Conservation (phyloP, 2,113 vertebrate genomes). For the Neopipo cinnamomea region DNA sequence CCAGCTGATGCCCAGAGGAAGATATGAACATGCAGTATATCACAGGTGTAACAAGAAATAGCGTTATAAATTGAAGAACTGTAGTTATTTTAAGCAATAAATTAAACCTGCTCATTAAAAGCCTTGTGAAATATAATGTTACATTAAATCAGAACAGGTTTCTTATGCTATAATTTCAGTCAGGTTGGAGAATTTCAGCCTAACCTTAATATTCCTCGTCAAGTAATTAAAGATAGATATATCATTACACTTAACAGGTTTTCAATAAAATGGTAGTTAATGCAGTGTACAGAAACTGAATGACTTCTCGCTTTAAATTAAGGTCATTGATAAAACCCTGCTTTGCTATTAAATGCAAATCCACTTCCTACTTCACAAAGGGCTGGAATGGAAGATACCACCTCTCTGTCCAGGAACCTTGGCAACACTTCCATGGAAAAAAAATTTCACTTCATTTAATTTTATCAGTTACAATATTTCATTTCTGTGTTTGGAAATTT, state of each 20-base stretch:
- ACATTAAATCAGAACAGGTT: neutral
- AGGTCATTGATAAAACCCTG: neutral
- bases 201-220: neutral
- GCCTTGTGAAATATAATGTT: neutral
- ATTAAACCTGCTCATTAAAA: conserved; percentile 2
- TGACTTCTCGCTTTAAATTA: neutral
- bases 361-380: neutral
- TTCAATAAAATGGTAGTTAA: neutral
- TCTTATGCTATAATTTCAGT: neutral
- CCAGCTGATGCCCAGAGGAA: neutral
- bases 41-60: neutral
- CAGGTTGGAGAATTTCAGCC: neutral
- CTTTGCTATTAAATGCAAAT: neutral
- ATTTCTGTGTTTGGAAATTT: neutral
- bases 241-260: neutral
- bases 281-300: neutral
- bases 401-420: neutral
- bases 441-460: neutral
- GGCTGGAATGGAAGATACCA: neutral
- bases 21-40: neutral
- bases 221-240: neutral
- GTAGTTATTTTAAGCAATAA: neutral
- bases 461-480: neutral
- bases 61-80: neutral
- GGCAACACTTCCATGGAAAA: neutral